A percentile compares a stretch with the other conserved stretches of the same genome.
Conservation (phyloP, 2,797 vertebrate genomes). For the Bufotes viridis region DNA sequence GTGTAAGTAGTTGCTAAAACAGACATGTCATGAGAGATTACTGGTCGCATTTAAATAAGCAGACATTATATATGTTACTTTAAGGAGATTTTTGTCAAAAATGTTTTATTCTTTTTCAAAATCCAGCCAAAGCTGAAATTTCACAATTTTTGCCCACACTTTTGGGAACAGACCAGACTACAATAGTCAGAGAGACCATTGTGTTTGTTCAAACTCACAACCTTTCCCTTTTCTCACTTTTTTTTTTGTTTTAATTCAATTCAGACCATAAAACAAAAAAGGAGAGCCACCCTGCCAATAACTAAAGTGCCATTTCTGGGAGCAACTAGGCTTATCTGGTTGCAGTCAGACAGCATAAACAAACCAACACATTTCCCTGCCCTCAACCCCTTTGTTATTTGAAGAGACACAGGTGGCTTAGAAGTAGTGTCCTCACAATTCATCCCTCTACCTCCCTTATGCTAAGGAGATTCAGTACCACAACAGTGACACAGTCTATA, state of each 20-base stretch:
- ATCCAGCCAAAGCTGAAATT: background rate
- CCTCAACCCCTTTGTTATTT: slow-evolving; percentile 66
- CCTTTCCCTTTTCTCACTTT: slow-evolving; percentile 65
- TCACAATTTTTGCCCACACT: background rate
- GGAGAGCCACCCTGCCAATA: slow-evolving; percentile 64
- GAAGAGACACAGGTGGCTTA: slow-evolving; percentile 65
- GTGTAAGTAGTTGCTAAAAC: no score
- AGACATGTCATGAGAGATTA: no score
- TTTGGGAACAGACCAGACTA: background rate
- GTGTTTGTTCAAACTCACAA: slow-evolving; percentile 25
- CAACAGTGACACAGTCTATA: slow-evolving; percentile 70
- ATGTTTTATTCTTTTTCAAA: background rate
- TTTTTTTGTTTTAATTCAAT: slow-evolving; percentile 56
- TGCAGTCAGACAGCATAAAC: slow-evolving; percentile 65
- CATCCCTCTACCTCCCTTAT: slow-evolving; percentile 59
- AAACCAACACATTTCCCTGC: slow-evolving; percentile 59
- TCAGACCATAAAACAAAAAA: slow-evolving; percentile 65
- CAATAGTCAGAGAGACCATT: slow-evolving; percentile 26
- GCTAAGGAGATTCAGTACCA: slow-evolving; percentile 64
- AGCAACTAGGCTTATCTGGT: slow-evolving; percentile 66
- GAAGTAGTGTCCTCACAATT: slow-evolving; percentile 67
- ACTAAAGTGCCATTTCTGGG: slow-evolving; percentile 64
- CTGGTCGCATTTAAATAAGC: no score
- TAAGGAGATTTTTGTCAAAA: background rate
- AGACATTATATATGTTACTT: background rate